phyloP scores from a whole-genome alignment of 2,888 invertebrate species.

The Pardosa pseudoannulata region DNA sequence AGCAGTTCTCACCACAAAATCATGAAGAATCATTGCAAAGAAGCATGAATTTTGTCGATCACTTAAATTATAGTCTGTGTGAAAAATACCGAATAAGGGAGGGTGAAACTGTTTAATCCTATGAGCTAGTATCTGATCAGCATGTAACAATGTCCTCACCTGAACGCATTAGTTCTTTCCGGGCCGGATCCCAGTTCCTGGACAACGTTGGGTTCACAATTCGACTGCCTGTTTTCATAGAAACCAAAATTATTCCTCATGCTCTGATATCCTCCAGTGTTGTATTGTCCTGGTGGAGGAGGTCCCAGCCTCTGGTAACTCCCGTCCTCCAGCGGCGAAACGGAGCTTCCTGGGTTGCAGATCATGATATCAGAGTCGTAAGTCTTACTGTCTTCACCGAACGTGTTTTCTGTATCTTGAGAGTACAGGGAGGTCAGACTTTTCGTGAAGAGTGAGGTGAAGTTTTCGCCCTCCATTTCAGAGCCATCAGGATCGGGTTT shows the following conservation, averaged over 20 bases:
- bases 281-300: not conserved
- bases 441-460: constrained; percentile 59
- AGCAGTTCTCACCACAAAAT: too few species aligned
- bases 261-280: constrained; percentile 16
- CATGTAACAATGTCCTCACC: too few species aligned
- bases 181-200: constrained; percentile 32
- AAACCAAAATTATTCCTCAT: constrained; percentile 24
- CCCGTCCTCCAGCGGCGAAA: not conserved
- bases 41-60: too few species aligned
- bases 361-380: constrained; percentile 21
- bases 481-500: constrained; percentile 43
- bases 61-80: too few species aligned
- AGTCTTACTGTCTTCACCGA: constrained; percentile 26
- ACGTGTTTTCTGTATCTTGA: constrained; percentile 51
- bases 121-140: too few species aligned
- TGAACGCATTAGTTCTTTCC: constrained; percentile 36
- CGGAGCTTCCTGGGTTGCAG: not conserved
- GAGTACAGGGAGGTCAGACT: constrained; percentile 56
- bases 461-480: constrained; percentile 51
- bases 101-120: too few species aligned
- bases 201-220: constrained; percentile 22
- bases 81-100: too few species aligned
- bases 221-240: constrained; percentile 37
- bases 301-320: constrained; percentile 31
- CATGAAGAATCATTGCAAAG: too few species aligned